Evolutionary conservation across 2,888 invertebrate genomes (phyloP).

Genomic region (Philereme vetulata): DNA sequence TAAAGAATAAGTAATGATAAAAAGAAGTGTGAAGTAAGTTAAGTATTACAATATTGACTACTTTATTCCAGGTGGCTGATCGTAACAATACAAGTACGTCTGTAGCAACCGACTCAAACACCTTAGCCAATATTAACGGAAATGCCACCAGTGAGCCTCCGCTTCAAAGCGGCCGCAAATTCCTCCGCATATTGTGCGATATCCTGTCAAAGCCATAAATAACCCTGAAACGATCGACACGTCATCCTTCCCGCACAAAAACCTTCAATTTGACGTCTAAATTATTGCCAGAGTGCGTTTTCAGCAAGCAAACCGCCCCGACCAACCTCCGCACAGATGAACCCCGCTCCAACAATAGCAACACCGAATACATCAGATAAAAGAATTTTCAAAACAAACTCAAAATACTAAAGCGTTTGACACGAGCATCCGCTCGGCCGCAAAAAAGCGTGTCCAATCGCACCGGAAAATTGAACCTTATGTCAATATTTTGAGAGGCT

Average conservation of each 20-base stretch:
- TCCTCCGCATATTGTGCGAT: slow-evolving; percentile 71
- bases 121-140: slow-evolving; percentile 64
- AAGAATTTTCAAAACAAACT: slow-evolving; percentile 85
- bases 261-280: slow-evolving; percentile 81
- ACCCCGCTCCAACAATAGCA: slow-evolving; percentile 70
- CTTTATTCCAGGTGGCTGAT: slow-evolving; percentile 28
- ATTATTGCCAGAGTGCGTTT: slow-evolving; percentile 78
- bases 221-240: slow-evolving; percentile 76
- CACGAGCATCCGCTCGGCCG: slow-evolving; percentile 81
- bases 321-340: slow-evolving; percentile 79
- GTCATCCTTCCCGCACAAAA: slow-evolving; percentile 68
- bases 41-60: slow-evolving; percentile 8
- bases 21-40: neutral
- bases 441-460: slow-evolving; percentile 76
- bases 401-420: slow-evolving; percentile 84
- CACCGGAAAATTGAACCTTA: slow-evolving; percentile 68
- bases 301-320: slow-evolving; percentile 71
- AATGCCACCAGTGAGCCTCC: slow-evolving; percentile 76
- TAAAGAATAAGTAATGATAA: too few species aligned
- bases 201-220: slow-evolving; percentile 79
- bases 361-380: slow-evolving; percentile 82
- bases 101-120: slow-evolving; percentile 44
- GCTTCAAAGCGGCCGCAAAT: slow-evolving; percentile 74
- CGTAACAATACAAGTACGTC: slow-evolving; percentile 30
- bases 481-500: slow-evolving; percentile 67